phyloP scores from a whole-genome alignment of 2,797 vertebrate genomes.

The Periparus ater region DNA sequence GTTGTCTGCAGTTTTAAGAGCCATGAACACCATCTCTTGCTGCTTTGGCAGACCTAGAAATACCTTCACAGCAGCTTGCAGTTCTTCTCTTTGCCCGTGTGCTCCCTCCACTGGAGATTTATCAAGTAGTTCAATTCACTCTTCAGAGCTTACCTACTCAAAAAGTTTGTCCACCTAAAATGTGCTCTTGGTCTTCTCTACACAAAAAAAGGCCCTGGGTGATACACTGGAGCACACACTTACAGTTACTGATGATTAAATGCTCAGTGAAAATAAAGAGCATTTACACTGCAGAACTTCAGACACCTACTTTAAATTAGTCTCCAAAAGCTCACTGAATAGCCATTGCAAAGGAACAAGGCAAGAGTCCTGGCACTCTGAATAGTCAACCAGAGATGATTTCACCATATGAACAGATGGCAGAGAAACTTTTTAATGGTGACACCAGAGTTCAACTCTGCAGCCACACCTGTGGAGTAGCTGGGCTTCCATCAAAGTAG shows the following conservation, averaged over 20 bases:
- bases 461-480: not conserved
- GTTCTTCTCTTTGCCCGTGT: not conserved
- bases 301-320: not conserved
- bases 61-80: not conserved
- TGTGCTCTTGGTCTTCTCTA: not conserved
- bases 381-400: not conserved
- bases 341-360: not conserved
- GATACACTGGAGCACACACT: fast-evolving
- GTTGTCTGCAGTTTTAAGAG: not conserved
- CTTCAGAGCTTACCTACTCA: not conserved
- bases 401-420: not conserved
- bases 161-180: not conserved
- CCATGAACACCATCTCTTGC: not conserved
- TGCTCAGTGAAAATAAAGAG: not conserved
- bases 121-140: not conserved
- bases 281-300: not conserved
- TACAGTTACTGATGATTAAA: not conserved
- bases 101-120: not conserved
- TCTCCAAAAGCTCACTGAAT: not conserved
- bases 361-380: not conserved
- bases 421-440: not conserved
- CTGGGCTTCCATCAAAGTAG: not conserved
- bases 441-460: not conserved
- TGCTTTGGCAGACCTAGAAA: not conserved
- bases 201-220: not conserved